Conservation (phyloP, 53 echinoderm and acorn worm genomes). For the Holothuria scabra region DNA sequence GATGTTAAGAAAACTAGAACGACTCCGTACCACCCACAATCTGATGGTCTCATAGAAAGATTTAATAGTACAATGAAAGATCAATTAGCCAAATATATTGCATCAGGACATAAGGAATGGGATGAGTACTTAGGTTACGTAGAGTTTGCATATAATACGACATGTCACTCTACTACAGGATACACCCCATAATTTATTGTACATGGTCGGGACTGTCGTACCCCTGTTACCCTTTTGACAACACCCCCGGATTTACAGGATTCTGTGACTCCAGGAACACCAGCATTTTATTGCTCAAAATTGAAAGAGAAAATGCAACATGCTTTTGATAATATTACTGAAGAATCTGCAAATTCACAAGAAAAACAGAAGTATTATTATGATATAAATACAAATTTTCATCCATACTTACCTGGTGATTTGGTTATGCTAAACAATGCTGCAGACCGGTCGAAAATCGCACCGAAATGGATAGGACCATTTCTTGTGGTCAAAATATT, state of each 20-base stretch:
- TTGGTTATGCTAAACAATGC: too few relatives aligned
- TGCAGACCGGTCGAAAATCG: too few relatives aligned
- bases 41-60: constrained; percentile 53
- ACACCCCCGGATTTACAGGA: not conserved
- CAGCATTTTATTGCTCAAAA: not conserved
- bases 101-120: not conserved
- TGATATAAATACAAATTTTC: too few relatives aligned
- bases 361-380: constrained; percentile 4
- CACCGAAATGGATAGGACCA: too few relatives aligned
- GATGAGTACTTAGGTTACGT: constrained; percentile 9
- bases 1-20: constrained; percentile 45
- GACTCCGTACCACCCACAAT: too few relatives aligned
- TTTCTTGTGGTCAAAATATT: too few relatives aligned
- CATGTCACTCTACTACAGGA: constrained; percentile 24
- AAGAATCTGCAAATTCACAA: not conserved
- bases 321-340: not conserved
- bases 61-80: constrained; percentile 56
- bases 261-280: not conserved
- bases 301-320: not conserved
- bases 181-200: constrained; percentile 14
- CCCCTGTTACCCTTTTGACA: not conserved
- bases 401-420: too few relatives aligned
- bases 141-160: constrained; percentile 33
- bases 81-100: constrained; percentile 3
- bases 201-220: constrained; percentile 14